phyloP scores from a whole-genome alignment of 2,113 vertebrate genomes.

The Picathartes gymnocephalus region DNA sequence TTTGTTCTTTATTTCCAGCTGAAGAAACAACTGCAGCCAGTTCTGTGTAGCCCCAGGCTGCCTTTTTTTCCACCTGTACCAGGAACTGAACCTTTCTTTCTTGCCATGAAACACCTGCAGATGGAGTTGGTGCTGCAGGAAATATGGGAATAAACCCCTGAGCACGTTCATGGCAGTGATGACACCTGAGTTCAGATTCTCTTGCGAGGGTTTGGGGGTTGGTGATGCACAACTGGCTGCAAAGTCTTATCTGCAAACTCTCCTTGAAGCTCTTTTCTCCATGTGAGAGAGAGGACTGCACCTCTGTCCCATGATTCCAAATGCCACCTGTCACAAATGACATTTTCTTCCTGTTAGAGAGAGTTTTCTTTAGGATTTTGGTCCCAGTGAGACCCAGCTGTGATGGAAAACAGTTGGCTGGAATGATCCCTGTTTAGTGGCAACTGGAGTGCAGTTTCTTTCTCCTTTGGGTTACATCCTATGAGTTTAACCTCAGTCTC shows the following conservation, averaged over 20 bases:
- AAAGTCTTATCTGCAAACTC: background rate
- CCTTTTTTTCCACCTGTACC: background rate
- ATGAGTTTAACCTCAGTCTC: background rate
- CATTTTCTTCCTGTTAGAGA: background rate
- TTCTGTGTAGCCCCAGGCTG: background rate
- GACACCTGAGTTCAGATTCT: fast-evolving
- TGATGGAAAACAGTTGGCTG: background rate
- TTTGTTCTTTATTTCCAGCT: background rate
- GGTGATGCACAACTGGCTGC: fast-evolving
- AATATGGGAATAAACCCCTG: background rate
- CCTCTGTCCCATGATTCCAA: background rate
- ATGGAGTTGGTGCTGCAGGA: background rate
- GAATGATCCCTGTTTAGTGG: background rate
- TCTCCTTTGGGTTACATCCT: background rate
- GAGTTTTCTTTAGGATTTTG: background rate
- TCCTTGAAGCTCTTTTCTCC: background rate
- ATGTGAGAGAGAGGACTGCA: background rate
- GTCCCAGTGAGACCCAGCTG: background rate
- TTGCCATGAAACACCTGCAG: background rate
- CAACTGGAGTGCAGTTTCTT: background rate
- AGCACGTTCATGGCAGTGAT: fast-evolving
- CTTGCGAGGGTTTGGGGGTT: background rate
- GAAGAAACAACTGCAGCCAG: background rate
- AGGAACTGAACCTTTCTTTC: background rate
- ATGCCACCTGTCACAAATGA: background rate